A percentile compares a stretch with the other conserved stretches of the same genome.
Conservation (phyloP, 2,797 vertebrate genomes). For the Artibeus jamaicensis region DNA sequence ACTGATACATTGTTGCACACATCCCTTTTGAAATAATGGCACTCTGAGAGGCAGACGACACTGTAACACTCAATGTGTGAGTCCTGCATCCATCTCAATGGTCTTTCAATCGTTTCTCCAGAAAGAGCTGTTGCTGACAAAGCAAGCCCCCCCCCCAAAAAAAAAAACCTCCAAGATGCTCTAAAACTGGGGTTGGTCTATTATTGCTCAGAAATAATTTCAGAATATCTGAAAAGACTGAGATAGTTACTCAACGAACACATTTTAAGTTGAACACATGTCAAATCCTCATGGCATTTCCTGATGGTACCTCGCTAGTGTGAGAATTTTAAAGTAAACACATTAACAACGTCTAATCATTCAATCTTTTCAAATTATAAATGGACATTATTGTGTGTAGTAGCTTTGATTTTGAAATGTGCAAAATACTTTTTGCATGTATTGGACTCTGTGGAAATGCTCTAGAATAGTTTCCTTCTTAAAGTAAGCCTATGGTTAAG, state of each 20-base stretch:
- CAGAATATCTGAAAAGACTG: not conserved
- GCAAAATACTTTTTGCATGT: not conserved
- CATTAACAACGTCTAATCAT: not conserved
- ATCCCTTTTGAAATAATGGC: slow-evolving; percentile 30
- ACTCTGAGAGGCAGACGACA: not conserved
- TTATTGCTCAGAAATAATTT: not conserved
- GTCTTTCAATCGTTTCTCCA: slow-evolving; percentile 36
- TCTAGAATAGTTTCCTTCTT: not conserved
- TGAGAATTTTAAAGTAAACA: slow-evolving; percentile 26
- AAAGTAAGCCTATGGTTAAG: not conserved
- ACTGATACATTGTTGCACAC: not conserved
- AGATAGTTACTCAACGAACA: not conserved
- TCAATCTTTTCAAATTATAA: slow-evolving; percentile 1
- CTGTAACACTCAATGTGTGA: not conserved
- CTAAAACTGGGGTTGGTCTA: not conserved
- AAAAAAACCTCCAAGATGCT: not conserved
- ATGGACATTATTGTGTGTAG: not conserved
- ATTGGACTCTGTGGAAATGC: not conserved
- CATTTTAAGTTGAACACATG: not conserved
- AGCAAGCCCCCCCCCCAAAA: not conserved
- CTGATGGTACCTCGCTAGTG: not conserved
- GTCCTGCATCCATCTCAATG: not conserved
- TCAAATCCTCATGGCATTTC: not conserved
- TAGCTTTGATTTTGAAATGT: not conserved
- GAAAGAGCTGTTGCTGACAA: slow-evolving; percentile 45